Evolutionary conservation across 2,113 vertebrate species (phyloP).

Genomic region (Ornithorhynchus anatinus): DNA sequence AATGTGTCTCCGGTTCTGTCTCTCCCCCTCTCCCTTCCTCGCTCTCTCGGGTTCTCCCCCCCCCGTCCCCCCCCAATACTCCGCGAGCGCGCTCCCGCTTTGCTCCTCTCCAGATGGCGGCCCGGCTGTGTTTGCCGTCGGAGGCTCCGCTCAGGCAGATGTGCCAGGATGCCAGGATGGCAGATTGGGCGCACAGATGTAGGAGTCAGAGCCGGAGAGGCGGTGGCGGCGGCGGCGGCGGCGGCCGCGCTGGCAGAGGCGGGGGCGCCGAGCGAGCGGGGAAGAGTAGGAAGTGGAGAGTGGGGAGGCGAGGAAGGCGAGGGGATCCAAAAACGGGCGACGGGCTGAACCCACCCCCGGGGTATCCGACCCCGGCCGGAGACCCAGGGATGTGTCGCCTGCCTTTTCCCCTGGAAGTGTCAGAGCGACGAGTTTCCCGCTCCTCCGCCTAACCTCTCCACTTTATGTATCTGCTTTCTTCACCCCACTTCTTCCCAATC

Average conservation of each 20-base stretch:
- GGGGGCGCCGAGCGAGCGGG: not conserved
- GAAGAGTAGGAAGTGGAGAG: too few species aligned
- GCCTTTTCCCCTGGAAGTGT: too few species aligned
- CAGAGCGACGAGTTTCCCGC: too few species aligned
- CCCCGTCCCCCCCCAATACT: not conserved
- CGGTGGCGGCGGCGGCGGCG: not conserved
- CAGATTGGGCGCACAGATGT: constrained; percentile 42
- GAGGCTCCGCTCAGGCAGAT: constrained; percentile 25
- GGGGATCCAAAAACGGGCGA: not conserved
- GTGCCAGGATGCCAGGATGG: constrained; percentile 35
- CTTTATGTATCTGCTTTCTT: too few species aligned
- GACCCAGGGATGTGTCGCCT: too few species aligned
- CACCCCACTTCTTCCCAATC: not conserved
- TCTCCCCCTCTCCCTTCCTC: not conserved
- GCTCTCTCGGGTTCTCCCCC: not conserved
- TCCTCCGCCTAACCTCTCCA: too few species aligned
- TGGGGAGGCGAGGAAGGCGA: too few species aligned
- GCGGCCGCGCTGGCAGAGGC: not conserved
- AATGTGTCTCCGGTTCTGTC: not conserved
- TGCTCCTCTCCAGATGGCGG: constrained; percentile 22
- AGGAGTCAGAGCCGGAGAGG: constrained; percentile 30
- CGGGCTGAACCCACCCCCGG: not conserved
- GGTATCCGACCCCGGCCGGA: too few species aligned
- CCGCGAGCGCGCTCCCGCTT: not conserved
- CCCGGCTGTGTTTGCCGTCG: constrained; percentile 26